Percentiles rank a stretch among this genome's conserved stretches.
phyloP scores from a whole-genome alignment of 1,140 invertebrate genomes.

The Apis dorsata region DNA sequence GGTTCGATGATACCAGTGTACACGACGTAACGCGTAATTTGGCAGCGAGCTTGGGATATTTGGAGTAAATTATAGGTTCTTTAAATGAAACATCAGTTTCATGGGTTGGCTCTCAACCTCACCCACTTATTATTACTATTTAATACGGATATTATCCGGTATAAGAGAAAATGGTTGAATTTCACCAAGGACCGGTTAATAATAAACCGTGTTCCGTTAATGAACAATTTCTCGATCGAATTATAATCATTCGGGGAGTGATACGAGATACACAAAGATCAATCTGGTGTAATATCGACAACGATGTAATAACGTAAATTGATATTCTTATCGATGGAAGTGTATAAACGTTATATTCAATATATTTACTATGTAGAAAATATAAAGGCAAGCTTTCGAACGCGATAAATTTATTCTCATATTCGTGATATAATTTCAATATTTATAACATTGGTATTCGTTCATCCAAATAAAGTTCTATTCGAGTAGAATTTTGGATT shows the following conservation, averaged over 20 bases:
- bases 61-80: constrained; percentile 22
- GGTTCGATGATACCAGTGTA: neutral
- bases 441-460: too few species aligned
- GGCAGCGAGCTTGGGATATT: neutral
- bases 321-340: neutral
- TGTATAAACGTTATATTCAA: neutral
- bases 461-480: too few species aligned
- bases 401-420: neutral
- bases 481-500: too few species aligned
- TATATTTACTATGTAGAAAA: too few species aligned
- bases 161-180: neutral
- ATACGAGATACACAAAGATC: neutral
- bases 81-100: constrained; percentile 26
- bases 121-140: constrained; percentile 31
- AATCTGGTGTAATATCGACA: neutral
- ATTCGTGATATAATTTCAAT: too few species aligned
- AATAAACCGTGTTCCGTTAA: neutral
- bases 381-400: neutral
- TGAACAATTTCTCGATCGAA: neutral
- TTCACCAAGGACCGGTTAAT: neutral
- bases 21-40: constrained; percentile 4
- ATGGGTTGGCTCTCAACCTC: neutral
- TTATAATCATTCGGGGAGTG: neutral
- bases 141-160: constrained; percentile 13
- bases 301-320: neutral